phyloP scores from a whole-genome alignment of 2,113 vertebrate species.

The Halichoeres trimaculatus region DNA sequence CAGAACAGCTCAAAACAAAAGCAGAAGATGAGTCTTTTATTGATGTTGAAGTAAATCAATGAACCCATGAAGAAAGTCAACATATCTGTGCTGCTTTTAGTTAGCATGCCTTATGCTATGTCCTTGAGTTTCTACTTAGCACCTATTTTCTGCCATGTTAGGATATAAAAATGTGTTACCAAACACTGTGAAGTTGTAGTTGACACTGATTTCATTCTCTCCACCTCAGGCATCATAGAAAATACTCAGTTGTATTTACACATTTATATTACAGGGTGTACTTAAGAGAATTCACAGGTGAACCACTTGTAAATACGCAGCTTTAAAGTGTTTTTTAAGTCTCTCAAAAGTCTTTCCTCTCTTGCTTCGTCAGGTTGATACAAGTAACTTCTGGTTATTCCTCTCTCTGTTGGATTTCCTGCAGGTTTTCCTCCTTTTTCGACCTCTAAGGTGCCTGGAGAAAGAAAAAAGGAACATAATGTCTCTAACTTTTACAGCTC shows the following conservation, averaged over 20 bases:
- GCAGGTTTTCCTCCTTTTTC: conserved; percentile 20
- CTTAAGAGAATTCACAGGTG: neutral
- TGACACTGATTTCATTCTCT: conserved; percentile 27
- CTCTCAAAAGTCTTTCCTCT: neutral
- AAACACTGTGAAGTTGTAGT: no score
- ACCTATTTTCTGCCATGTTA: no score
- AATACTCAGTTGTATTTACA: conserved; percentile 15
- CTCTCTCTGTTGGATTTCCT: conserved; percentile 50
- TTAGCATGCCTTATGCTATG: no score
- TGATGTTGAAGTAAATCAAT: no score
- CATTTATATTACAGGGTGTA: neutral
- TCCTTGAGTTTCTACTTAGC: no score
- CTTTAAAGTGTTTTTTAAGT: conserved; percentile 1
- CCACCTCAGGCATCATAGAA: conserved; percentile 44
- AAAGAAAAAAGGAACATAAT: neutral
- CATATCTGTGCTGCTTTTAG: no score
- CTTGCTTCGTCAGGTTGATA: conserved; percentile 38
- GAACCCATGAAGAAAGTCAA: no score
- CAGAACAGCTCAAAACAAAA: no score
- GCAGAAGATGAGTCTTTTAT: no score
- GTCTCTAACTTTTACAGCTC: no score
- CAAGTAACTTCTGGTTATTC: conserved; percentile 56
- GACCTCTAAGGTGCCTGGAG: conserved; percentile 34
- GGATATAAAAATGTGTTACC: neutral
- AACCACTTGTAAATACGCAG: neutral